Evolutionary conservation across 2,797 vertebrate genomes (phyloP).

Genomic region (Rhynchotus rufescens): DNA sequence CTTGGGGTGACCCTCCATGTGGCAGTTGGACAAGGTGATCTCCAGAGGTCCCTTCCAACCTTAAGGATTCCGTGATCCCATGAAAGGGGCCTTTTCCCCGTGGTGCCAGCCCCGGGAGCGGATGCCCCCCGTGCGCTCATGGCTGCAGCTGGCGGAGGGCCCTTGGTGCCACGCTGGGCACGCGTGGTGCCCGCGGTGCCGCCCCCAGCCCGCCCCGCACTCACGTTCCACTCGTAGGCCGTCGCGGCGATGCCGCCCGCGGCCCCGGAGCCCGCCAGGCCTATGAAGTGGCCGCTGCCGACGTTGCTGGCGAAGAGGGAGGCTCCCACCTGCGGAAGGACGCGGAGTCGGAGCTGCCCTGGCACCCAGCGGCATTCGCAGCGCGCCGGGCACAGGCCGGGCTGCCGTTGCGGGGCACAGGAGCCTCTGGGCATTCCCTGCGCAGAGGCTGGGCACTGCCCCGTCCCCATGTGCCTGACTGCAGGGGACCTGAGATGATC

Average conservation of each 20-base stretch:
- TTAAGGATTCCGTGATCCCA: too few species aligned
- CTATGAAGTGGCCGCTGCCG: slow-evolving; percentile 96
- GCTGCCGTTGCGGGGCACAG: too few species aligned
- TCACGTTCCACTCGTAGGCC: slow-evolving; percentile 95
- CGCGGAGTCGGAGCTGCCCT: background rate
- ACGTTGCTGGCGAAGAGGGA: slow-evolving; percentile 99
- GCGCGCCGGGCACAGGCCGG: too few species aligned
- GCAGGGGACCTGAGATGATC: accelerated
- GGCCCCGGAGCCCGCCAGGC: slow-evolving; percentile 93
- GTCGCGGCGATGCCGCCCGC: slow-evolving; percentile 89
- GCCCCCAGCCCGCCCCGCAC: slow-evolving; percentile 16
- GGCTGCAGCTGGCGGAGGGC: background rate
- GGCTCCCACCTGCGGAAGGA: slow-evolving; percentile 87
- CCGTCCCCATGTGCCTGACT: background rate
- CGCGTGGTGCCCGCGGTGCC: too few species aligned
- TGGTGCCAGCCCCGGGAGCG: too few species aligned
- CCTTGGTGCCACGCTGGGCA: too few species aligned
- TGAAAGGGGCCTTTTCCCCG: background rate
- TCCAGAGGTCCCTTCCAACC: too few species aligned
- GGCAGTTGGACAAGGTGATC: too few species aligned
- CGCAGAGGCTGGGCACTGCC: background rate
- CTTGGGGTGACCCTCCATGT: too few species aligned
- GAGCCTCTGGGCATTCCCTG: too few species aligned
- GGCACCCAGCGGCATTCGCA: background rate
- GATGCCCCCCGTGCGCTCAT: too few species aligned